phyloP scores from a whole-genome alignment of 2,797 vertebrate genomes.

The Acanthornis magna region DNA sequence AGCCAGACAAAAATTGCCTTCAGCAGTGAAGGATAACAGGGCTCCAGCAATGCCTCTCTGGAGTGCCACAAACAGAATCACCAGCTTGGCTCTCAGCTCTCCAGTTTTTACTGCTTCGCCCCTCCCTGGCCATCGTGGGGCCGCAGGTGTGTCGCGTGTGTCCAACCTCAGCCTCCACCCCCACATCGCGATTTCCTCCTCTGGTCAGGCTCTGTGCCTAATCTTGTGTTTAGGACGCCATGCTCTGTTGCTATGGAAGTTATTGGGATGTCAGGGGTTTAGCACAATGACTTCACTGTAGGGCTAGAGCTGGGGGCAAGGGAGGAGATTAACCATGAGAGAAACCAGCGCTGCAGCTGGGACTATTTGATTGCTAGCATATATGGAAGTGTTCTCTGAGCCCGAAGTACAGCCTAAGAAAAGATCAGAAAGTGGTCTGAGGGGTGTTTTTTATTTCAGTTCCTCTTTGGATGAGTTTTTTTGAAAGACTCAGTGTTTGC shows the following conservation, averaged over 20 bases:
- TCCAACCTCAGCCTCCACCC: neutral
- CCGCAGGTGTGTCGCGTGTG: neutral
- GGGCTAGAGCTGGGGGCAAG: neutral
- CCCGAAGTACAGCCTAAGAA: neutral
- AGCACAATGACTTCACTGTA: conserved; percentile 11
- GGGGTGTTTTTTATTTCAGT: neutral
- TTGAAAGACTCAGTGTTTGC: neutral
- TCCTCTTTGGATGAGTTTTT: neutral
- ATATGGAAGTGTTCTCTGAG: neutral
- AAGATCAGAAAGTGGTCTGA: neutral
- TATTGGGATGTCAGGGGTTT: conserved; percentile 1
- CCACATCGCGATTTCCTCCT: neutral
- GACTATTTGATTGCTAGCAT: neutral
- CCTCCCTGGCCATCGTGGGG: neutral
- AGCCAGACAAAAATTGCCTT: conserved; percentile 36
- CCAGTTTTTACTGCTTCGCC: neutral
- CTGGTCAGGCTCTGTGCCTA: conserved; percentile 13
- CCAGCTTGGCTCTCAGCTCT: neutral
- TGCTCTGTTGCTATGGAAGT: conserved; percentile 61
- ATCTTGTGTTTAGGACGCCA: conserved; percentile 54
- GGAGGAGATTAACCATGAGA: conserved; percentile 24
- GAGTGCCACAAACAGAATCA: conserved; percentile 44
- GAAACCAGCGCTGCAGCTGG: neutral
- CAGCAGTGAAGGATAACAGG: conserved; percentile 20
- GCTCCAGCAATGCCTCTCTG: conserved; percentile 19